Base-by-base conservation (phyloP, 2,797 vertebrate species). In the Podarcis siculus region DNA sequence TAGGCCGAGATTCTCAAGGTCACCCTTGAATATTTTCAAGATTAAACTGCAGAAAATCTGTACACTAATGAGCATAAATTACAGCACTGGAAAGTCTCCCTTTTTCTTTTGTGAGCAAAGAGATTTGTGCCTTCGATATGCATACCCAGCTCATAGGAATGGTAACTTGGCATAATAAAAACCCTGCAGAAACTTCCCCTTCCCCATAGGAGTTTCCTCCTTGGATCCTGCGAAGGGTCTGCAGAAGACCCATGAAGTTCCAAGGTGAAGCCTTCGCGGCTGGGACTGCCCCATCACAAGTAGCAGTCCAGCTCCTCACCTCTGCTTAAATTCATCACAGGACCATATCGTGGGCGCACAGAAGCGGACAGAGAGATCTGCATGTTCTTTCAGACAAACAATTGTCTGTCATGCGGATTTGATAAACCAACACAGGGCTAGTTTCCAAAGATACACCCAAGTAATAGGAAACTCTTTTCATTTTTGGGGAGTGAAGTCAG, bases 401-500 rank as follows among this genome's bases (percentile, higher is more conserved):
- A n/a, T 39, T 6, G 39, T 67, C 25, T 35, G 19, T 30, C 61
- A 45, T 9, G 23, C 15, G 25, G 23, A 55, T 79, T 32, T 73
- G 21, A 82, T 8, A 79, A 78, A 78, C 61, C 64, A 49, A 72
- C 15, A 30, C 19, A n/a, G 30, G 69, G n/a, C 23, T 35, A 17
- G 9, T 80, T 35, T 42, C 77, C 49, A 80, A 73, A 71, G 10
- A 35, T 85, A 80, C 67, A 66, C 19, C 55, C 77, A 73, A 73
- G 42, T 30, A 85, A 39, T 35, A 66, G 30, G 67, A 67, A 25
- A 82, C 42, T 69, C 64, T 73, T 80, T 84, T 89, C 87, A 85
- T 85, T 85, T 89, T 75, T 35, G 55, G 67, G n/a, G 39, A 73
- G 27, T 80, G 67, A 79, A 64, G 37, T 84, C 75, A 83, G 49